Percentiles rank a stretch among this genome's conserved stretches.
These are phyloP conservation scores for Turritopsis dohrnii DNA, from an alignment of 30 jellyfish, hydroid and myxozoan genomes.

Conservation along the genomic window DNA sequence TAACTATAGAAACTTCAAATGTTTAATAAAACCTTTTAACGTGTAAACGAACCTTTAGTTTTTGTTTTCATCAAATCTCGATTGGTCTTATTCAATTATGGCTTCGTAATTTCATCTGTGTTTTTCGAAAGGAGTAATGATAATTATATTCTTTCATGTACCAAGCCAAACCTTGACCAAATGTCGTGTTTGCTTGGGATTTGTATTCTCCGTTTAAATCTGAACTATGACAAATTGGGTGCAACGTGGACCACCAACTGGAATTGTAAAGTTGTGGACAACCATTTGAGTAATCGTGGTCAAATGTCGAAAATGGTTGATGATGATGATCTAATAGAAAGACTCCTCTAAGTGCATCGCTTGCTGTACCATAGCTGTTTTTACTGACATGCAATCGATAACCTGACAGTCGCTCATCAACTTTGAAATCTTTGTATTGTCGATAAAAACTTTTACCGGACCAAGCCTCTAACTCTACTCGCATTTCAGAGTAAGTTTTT, in stretches of 20 bases:
- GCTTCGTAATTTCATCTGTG: background rate
- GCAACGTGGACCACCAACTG: background rate
- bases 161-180: background rate
- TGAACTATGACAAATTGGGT: background rate
- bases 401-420: background rate
- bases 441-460: background rate
- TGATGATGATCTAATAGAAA: background rate
- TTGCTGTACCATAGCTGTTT: background rate
- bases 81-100: background rate
- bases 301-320: background rate
- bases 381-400: background rate
- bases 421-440: background rate
- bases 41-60: too few species aligned
- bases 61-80: background rate
- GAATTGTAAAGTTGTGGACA: background rate
- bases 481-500: background rate
- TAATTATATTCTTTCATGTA: background rate
- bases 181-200: background rate
- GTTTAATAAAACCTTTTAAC: too few species aligned
- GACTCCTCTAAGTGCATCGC: background rate
- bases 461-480: background rate
- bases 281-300: background rate
- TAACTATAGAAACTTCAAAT: too few species aligned
- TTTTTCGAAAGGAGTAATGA: background rate
- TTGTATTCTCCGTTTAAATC: background rate